Evolutionary conservation across 1,140 invertebrate species (phyloP), one percentile per base, ranked within the genome.

Genomic region (Leptinotarsa texana): DNA sequence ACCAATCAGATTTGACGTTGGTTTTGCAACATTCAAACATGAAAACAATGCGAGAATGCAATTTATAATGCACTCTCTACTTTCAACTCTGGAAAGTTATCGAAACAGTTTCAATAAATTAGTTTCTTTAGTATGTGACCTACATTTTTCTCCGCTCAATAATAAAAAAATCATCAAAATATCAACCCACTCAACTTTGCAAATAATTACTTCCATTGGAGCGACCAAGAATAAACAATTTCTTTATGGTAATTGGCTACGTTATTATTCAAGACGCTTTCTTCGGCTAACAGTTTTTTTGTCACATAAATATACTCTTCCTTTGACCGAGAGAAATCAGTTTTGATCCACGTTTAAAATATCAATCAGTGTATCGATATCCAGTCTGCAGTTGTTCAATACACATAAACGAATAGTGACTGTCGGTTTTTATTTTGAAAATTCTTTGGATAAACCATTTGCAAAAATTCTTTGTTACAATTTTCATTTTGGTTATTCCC

Each of bases 201-300:
- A 13, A 51, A 69, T 22, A 11, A 42, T 49, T 4, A 69, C 13
- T 24, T 13, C 27, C 27, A 15, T 71, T 13, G 61, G 33, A 24
- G 6, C 51, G 6, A 18, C 51, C n/a, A 18, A 57, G n/a, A 57
- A 57, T 18, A 61, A 27, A 24, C 18, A 49, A 71, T 71, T 71
- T 71, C 69, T 71, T 62, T 71, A 71, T 71, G 69, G n/a, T 49
- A 71, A 71, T 71, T 17, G 22, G 21, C 15, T 27, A 18, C 49
- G n/a, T 69, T 71, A 71, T 57, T 61, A 71, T 71, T 57, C 69
- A 47, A 71, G 69, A 57, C 69, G 33, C 42, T 57, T 71, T 71
- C 21, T 71, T 57, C 18, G 51, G 18, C 22, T 71, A 71, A 71
- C 69, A 63, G 69, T 69, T 69, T 69, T 69, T 24, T 47, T 33